Evolutionary conservation across 2,113 vertebrate genomes (phyloP).

Genomic region (Melanerpes formicivorus): DNA sequence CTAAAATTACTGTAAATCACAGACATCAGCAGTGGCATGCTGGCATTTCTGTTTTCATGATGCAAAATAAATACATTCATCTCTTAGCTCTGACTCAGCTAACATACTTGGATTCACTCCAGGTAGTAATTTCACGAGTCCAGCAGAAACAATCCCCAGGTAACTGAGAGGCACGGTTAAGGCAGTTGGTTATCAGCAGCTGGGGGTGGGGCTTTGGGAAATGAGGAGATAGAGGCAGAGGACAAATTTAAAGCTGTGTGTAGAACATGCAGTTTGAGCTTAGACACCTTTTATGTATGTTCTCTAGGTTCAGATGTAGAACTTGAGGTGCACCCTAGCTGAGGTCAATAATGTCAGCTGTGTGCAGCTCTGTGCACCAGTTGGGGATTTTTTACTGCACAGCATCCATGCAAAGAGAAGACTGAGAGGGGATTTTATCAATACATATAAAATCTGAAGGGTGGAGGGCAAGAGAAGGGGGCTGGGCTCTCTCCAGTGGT

Average conservation of each 20-base stretch:
- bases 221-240: fast-evolving
- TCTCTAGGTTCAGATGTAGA: fast-evolving
- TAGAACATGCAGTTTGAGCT: neutral
- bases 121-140: neutral
- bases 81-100: neutral
- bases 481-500: too few species aligned
- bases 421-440: too few species aligned
- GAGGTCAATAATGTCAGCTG: fast-evolving
- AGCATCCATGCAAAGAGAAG: too few species aligned
- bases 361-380: fast-evolving
- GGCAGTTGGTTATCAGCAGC: too few species aligned
- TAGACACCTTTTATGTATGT: fast-evolving
- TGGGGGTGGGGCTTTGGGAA: neutral
- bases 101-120: fast-evolving
- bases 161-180: fast-evolving
- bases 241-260: neutral
- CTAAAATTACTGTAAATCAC: neutral
- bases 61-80: neutral
- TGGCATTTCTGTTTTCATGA: neutral
- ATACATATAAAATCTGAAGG: too few species aligned
- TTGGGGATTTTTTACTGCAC: neutral
- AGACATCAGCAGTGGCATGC: neutral
- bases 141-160: neutral
- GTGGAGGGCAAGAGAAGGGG: too few species aligned
- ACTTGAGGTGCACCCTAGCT: fast-evolving